Base-by-base conservation (phyloP, 2,797 vertebrate genomes). In the Toxotes lorentzi region DNA sequence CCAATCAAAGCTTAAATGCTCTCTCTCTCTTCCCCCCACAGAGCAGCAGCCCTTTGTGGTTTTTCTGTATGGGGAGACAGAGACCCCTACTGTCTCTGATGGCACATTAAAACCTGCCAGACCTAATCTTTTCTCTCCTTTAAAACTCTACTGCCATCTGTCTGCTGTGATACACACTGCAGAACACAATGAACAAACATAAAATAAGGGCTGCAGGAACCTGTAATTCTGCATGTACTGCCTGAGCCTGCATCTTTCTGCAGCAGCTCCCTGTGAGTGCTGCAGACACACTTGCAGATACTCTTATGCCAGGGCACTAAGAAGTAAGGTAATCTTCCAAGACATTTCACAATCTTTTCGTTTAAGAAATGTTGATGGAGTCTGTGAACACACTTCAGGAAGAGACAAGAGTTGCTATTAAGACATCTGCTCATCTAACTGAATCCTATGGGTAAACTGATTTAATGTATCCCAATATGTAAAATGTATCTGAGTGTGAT, bases 1-100 rank as follows among this genome's bases (percentile, higher is more conserved):
- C 92, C 91, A 94, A 94, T 94, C 93, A 94, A 93, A 93, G 85
- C 86, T 90, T 88, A 88, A 92, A 91, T 86, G 75, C 71, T 82
- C 78, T 66, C 77, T 67, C 59, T 67, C 58, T 67, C 67, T 57
- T 60, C 65, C 30, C 27, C 40, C 53, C 51, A 43, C 72, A 53
- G 53, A 72, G 60, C 74, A 67, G 47, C 58, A 74, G 16, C 53
- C 77, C 72, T 87, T 63, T 86, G 66, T 85, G 58, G 50, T 24
- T 61, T 61, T 40, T 57, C 65, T 66, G 58, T 61, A 73, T 91
- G 88, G 95, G 94, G 92, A 84, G 72, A 95, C 90, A 95, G 94
- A 91, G 94, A 90, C 95, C 90, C 94, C 95, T 94, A 83, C 86
- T 90, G 94, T 67, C 59, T 54, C 72, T 24, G 11, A 40, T 0